Conservation (phyloP, 2,888 invertebrate species). For the Maniola hyperantus region DNA sequence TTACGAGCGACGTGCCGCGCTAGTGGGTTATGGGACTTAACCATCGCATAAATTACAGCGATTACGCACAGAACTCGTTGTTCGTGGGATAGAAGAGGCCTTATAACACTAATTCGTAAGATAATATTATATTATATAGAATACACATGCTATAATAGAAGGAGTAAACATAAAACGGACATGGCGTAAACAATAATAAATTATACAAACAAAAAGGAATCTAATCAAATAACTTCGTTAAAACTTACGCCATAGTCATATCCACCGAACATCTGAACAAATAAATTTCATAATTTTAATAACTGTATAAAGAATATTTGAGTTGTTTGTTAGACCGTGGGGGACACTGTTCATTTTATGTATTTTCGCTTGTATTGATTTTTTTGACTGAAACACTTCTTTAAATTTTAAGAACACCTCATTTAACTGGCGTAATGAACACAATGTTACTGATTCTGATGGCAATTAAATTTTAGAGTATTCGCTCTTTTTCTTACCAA, state of each 20-base stretch:
- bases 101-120: not conserved
- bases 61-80: not conserved
- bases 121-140: not conserved
- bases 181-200: constrained; percentile 48
- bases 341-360: too few relatives aligned
- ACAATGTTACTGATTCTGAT: too few relatives aligned
- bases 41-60: not conserved
- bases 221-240: constrained; percentile 51
- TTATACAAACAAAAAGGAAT: constrained; percentile 41
- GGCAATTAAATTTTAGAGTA: too few relatives aligned
- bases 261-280: constrained; percentile 82
- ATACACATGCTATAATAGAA: constrained; percentile 18
- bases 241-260: constrained; percentile 81
- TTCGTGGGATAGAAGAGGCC: not conserved
- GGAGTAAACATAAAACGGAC: constrained; percentile 33
- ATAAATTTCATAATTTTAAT: constrained; percentile 44
- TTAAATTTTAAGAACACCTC: too few relatives aligned
- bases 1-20: too few relatives aligned
- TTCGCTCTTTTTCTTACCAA: too few relatives aligned
- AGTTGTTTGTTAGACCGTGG: too few relatives aligned
- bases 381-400: too few relatives aligned
- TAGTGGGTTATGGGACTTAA: too few relatives aligned
- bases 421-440: too few relatives aligned
- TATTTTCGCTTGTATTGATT: too few relatives aligned
- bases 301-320: not conserved